phyloP scores from a whole-genome alignment of 2,797 vertebrate species.

The Danio tinwini region DNA sequence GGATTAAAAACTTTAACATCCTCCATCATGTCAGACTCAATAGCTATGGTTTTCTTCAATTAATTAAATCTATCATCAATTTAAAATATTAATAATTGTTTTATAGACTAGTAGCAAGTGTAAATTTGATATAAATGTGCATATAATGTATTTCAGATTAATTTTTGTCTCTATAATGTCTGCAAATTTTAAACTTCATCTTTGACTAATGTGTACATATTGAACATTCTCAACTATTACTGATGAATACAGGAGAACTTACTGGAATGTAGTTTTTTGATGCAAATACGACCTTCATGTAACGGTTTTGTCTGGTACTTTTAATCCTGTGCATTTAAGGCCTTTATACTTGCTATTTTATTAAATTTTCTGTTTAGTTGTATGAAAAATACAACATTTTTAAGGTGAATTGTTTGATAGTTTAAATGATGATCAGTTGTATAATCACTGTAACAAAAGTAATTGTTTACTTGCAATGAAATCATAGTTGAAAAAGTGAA shows the following conservation, averaged over 20 bases:
- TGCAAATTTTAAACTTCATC: too few relatives aligned
- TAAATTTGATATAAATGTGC: neutral
- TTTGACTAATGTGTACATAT: too few relatives aligned
- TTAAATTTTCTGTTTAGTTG: neutral
- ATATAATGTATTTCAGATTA: neutral
- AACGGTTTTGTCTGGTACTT: neutral
- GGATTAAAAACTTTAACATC: slow-evolving; percentile 5
- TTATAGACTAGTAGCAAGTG: neutral
- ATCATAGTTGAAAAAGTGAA: neutral
- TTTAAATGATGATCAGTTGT: neutral
- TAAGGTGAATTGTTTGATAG: neutral
- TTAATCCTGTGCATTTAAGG: neutral
- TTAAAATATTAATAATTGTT: too few relatives aligned
- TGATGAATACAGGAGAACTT: neutral
- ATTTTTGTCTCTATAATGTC: neutral
- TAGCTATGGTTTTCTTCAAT: neutral
- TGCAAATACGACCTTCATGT: neutral
- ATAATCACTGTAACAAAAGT: neutral
- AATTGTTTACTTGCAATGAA: neutral
- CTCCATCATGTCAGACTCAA: neutral
- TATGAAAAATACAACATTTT: neutral
- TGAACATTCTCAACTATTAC: neutral
- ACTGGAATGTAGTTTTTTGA: neutral
- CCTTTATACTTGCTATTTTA: neutral
- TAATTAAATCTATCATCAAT: neutral